Percentiles rank a stretch among this genome's conserved stretches.
Conservation (phyloP, 2,888 invertebrate species). For the Amblyjoppa fuscipennis region DNA sequence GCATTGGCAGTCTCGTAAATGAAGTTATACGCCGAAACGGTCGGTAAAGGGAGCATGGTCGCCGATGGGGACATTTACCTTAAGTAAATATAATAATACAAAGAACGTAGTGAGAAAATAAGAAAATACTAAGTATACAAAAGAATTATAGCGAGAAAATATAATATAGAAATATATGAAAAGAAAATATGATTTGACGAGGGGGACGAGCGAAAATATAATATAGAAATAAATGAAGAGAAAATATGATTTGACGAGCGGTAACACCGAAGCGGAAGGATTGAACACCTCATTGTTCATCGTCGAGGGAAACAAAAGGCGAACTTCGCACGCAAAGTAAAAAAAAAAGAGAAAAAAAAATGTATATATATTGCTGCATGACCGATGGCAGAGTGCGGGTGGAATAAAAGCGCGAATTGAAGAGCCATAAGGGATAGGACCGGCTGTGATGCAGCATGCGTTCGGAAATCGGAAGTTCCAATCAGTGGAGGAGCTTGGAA, state of each 20-base stretch:
- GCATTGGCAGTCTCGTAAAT: too few relatives aligned
- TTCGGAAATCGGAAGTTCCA: slow-evolving; percentile 62
- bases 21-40: too few relatives aligned
- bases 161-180: too few relatives aligned
- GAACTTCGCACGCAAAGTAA: neutral
- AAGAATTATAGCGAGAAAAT: too few relatives aligned
- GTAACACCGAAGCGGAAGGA: neutral
- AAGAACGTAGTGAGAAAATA: too few relatives aligned
- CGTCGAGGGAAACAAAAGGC: neutral
- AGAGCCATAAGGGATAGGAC: slow-evolving; percentile 15
- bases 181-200: too few relatives aligned
- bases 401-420: slow-evolving; percentile 3
- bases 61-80: too few relatives aligned
- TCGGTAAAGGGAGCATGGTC: too few relatives aligned
- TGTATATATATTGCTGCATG: neutral
- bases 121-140: too few relatives aligned
- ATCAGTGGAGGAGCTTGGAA: slow-evolving; percentile 55
- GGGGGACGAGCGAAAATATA: too few relatives aligned
- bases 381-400: slow-evolving; percentile 6
- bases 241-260: neutral
- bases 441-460: slow-evolving; percentile 6
- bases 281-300: neutral
- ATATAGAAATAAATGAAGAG: neutral
- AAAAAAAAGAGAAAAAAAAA: neutral
- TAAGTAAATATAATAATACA: too few relatives aligned